Base-by-base conservation (phyloP, 2,888 invertebrate species). In the Masnerella sp. region DNA sequence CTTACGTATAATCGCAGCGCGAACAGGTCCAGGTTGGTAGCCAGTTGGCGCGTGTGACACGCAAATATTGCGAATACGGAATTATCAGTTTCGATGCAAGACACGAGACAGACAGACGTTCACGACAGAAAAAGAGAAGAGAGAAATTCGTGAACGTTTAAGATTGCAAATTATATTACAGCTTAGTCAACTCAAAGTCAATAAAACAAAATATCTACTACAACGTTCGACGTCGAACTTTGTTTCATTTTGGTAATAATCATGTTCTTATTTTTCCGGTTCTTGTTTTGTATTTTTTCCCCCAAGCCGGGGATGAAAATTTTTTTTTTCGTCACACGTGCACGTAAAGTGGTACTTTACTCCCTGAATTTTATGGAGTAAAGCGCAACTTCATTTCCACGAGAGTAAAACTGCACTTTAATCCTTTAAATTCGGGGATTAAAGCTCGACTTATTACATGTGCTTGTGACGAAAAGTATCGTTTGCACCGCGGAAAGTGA, bases 1-100 rank as follows among this genome's bases (percentile, higher is more conserved):
- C 84, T 85, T 85, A 84, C 84, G 81, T 81, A 75, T 75, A 81
- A 77, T 81, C 77, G 78, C 71, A 76, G 69, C 64, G 79, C 58
- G 59, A 74, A 68, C 77, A 76, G 76, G 77, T 83, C 84, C 84
- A 83, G 71, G 78, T 65, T 73, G 76, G 74, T 67, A 72, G 78
- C 72, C 76, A 74, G 76, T 70, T 70, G 75, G 74, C 70, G 76
- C 76, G 78, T 77, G 78, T 73, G 75, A 74, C 75, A 62, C 64
- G 77, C 75, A 76, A 78, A 68, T 77, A 74, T 80, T 77, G 76
- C 74, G 74, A 74, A 70, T 73, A 79, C 72, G 76, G 68, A 74
- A 74, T 67, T 75, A 77, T 76, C 72, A 67, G 65, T 76, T 56
- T 70, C 42, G 65, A 70, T 67, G 58, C 67, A 71, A 71, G 64